phyloP scores from a whole-genome alignment of 2,888 invertebrate genomes.

The Dicyrtomina minuta region DNA sequence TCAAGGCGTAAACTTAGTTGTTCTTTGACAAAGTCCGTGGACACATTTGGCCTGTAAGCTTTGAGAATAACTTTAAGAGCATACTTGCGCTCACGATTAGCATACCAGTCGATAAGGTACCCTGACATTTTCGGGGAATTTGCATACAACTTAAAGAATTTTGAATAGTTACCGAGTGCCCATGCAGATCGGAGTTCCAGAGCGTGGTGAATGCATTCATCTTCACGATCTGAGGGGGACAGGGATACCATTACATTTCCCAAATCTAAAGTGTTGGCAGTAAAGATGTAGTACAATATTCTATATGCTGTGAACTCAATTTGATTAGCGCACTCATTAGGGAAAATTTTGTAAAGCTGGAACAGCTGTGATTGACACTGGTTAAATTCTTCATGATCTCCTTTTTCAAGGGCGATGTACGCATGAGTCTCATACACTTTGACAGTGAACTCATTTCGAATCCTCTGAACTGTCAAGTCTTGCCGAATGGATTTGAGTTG shows the following conservation, averaged over 20 bases:
- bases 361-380: conserved; percentile 98
- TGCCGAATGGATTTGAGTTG: conserved; percentile 98
- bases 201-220: conserved; percentile 82
- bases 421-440: conserved; percentile 99
- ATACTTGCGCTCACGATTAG: conserved; percentile 87
- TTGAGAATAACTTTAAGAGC: conserved; percentile 91
- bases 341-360: conserved; percentile 76
- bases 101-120: conserved; percentile 97
- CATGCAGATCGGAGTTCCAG: conserved; percentile 87
- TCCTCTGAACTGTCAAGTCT: conserved; percentile 97
- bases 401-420: conserved; percentile 93
- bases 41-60: conserved; percentile 60
- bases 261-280: conserved; percentile 94
- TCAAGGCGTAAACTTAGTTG: conserved; percentile 51
- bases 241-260: conserved; percentile 85
- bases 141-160: conserved; percentile 87
- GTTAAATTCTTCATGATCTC: conserved; percentile 98
- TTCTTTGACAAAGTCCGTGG: conserved; percentile 50
- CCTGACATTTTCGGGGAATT: conserved; percentile 92
- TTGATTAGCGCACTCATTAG: conserved; percentile 64
- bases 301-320: conserved; percentile 95
- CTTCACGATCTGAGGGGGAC: conserved; percentile 72
- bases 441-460: conserved; percentile 92
- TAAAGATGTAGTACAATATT: conserved; percentile 95
- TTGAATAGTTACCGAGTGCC: conserved; percentile 88